Conservation (phyloP, 2,113 vertebrate genomes). For the Mus pahari region DNA sequence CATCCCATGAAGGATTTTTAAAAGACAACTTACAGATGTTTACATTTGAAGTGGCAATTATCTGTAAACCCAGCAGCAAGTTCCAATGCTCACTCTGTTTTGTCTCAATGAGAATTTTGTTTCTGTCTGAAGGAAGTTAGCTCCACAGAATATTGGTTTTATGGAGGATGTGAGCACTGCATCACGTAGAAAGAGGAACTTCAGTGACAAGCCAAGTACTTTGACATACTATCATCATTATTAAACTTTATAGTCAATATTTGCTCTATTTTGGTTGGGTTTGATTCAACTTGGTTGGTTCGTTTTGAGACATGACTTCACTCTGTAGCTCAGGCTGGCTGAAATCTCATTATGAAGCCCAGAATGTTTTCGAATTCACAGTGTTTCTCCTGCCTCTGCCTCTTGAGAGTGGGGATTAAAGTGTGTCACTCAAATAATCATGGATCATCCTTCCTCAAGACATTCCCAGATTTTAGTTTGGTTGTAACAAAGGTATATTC, state of each 20-base stretch:
- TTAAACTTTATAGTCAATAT: neutral
- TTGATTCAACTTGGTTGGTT: neutral
- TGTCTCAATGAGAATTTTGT: neutral
- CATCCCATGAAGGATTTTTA: neutral
- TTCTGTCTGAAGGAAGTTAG: neutral
- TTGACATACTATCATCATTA: neutral
- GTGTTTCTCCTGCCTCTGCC: neutral
- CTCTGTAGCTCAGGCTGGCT: neutral
- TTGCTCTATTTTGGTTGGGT: neutral
- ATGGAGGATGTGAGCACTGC: neutral
- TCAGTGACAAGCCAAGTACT: neutral
- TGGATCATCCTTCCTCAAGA: neutral
- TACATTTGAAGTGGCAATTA: neutral
- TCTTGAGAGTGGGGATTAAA: neutral
- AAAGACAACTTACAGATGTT: neutral
- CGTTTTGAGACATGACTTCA: neutral
- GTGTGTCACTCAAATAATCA: neutral
- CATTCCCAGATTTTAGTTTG: neutral
- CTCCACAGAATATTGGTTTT: neutral
- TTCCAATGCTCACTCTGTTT: neutral
- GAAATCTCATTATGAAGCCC: neutral
- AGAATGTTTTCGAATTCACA: neutral
- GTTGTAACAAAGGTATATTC: neutral
- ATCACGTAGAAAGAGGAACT: neutral
- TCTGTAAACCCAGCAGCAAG: slow-evolving; percentile 1